These are phyloP conservation scores for Nomada lathburiana DNA, from an alignment of 2,888 invertebrate genomes.

Conservation along the genomic window DNA sequence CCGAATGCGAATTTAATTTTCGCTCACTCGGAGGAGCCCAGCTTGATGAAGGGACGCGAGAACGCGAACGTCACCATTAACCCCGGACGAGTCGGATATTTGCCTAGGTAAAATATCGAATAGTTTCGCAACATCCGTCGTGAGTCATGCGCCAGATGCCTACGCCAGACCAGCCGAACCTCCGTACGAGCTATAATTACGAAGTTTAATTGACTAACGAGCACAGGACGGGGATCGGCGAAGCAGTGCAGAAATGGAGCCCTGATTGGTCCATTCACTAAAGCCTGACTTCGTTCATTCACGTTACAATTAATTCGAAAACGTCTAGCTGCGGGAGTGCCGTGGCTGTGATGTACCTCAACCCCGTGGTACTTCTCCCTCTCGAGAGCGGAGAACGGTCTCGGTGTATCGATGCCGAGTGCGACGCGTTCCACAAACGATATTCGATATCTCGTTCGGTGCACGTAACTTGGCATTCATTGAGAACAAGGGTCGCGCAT, in stretches of 20 bases:
- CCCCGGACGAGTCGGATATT: not conserved
- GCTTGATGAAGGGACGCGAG: not conserved
- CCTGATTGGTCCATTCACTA: constrained; percentile 70
- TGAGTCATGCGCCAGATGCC: constrained; percentile 60
- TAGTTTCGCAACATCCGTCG: constrained; percentile 56
- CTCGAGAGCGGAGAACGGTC: not conserved
- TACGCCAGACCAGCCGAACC: constrained; percentile 13
- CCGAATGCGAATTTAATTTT: not conserved
- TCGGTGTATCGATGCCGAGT: not conserved
- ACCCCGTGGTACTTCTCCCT: constrained; percentile 13
- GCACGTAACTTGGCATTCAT: not conserved
- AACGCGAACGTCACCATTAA: not conserved
- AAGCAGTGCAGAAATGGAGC: constrained; percentile 66
- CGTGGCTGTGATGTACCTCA: constrained; percentile 10
- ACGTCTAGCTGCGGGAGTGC: constrained; percentile 20
- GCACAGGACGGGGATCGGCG: constrained; percentile 66
- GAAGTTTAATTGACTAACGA: constrained; percentile 80
- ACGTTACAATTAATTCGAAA: constrained; percentile 69
- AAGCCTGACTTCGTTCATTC: constrained; percentile 59
- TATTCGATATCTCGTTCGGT: not conserved
- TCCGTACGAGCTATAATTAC: constrained; percentile 72
- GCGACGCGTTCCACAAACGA: not conserved
- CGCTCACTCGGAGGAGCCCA: no score
- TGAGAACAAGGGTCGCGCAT: not conserved
- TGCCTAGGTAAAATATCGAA: constrained; percentile 30